Evolutionary conservation across 2,113 vertebrate species (phyloP).

Genomic region (Lutjanus erythropterus): DNA sequence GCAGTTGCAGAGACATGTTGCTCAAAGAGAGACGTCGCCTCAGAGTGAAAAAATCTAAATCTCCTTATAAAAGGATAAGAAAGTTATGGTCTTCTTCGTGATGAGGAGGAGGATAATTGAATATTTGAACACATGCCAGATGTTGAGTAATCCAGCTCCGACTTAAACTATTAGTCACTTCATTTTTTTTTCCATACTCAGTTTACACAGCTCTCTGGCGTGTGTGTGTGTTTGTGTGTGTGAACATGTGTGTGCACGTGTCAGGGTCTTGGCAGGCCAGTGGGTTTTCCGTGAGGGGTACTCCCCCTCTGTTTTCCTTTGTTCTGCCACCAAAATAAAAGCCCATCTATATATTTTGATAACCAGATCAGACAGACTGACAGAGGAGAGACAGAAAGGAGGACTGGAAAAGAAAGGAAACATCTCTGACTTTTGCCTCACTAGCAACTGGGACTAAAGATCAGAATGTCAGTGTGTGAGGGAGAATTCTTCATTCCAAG

Average conservation of each 20-base stretch:
- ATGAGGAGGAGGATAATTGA: neutral
- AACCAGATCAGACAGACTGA: neutral
- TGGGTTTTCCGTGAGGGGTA: slow-evolving; percentile 47
- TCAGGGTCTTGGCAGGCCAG: slow-evolving; percentile 36
- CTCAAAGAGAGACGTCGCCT: neutral
- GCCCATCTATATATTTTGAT: neutral
- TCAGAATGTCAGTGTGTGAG: neutral
- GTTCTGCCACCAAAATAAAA: slow-evolving; percentile 25
- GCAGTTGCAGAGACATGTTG: neutral
- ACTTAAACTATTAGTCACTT: slow-evolving; percentile 22
- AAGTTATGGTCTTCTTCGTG: neutral
- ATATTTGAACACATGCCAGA: slow-evolving; percentile 15
- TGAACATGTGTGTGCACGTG: neutral
- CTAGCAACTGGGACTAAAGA: neutral
- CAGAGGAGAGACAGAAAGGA: neutral
- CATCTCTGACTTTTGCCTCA: neutral
- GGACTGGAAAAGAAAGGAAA: neutral
- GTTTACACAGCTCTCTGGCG: neutral
- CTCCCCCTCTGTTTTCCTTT: neutral
- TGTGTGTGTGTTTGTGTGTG: neutral
- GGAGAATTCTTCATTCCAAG: neutral
- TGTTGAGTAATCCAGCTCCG: slow-evolving; percentile 7
- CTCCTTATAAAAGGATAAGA: neutral
- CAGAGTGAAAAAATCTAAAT: neutral
- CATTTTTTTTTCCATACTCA: neutral